Percentiles rank a stretch among this genome's conserved stretches.
These are phyloP conservation scores for Morpho helenor DNA, from an alignment of 2,888 invertebrate species.

Conservation along the genomic window DNA sequence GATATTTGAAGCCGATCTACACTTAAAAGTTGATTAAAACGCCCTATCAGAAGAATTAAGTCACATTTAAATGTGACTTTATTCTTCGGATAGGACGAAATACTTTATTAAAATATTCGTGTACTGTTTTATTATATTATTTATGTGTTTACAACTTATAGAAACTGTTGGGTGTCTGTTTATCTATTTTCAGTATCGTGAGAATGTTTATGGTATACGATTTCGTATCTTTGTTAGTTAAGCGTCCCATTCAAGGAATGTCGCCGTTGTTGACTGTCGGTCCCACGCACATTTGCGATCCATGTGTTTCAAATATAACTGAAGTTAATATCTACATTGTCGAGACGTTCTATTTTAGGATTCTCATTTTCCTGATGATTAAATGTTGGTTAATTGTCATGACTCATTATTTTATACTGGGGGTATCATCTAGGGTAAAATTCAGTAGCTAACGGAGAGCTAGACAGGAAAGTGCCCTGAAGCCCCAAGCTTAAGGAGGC, in stretches of 20 bases:
- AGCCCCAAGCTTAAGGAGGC: too few species aligned
- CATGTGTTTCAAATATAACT: conserved; percentile 43
- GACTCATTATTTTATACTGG: conserved; percentile 11
- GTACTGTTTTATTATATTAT: conserved; percentile 7
- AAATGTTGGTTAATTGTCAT: conserved; percentile 6
- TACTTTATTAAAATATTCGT: conserved; percentile 3
- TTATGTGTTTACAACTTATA: conserved; percentile 4
- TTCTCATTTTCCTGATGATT: conserved; percentile 9
- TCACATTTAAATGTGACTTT: too few species aligned
- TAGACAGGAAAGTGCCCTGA: too few species aligned
- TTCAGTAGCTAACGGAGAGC: too few species aligned
- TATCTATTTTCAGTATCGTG: conserved; percentile 58
- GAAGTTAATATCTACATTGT: conserved; percentile 5
- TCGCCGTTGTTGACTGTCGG: conserved; percentile 28
- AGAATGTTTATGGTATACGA: conserved; percentile 53
- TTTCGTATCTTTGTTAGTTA: conserved; percentile 47
- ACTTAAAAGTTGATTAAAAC: conserved; percentile 13
- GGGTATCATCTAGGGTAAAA: too few species aligned
- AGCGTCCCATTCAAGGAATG: conserved; percentile 62
- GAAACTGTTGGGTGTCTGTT: conserved; percentile 29
- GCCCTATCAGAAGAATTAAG: conserved; percentile 1
- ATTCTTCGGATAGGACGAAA: too few species aligned
- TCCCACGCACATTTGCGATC: conserved; percentile 68
- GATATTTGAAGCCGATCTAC: conserved; percentile 47
- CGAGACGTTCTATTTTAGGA: conserved; percentile 5